Evolutionary conservation across 2,797 vertebrate species (phyloP).

Genomic region (Darevskia nairensis): DNA sequence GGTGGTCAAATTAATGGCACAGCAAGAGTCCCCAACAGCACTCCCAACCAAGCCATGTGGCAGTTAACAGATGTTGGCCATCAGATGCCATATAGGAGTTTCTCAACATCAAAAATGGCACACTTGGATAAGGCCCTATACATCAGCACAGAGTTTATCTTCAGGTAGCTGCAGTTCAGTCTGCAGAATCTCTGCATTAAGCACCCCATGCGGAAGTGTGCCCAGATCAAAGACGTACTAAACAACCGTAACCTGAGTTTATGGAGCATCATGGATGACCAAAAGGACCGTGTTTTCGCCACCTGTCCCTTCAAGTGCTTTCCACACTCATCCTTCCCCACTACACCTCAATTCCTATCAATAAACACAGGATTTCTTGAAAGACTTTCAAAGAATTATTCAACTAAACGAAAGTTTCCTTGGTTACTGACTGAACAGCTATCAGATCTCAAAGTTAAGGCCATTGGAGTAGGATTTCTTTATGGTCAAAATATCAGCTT

Average conservation of each 20-base stretch:
- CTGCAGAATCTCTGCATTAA: neutral
- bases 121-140: neutral
- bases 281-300: neutral
- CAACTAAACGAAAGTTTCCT: neutral
- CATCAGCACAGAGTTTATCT: neutral
- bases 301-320: neutral
- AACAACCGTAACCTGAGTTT: neutral
- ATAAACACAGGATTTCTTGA: neutral
- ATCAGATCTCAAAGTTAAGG: neutral
- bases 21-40: neutral
- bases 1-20: neutral
- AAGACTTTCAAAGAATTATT: neutral
- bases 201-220: neutral
- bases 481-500: too few relatives aligned
- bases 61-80: neutral
- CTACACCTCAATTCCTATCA: neutral
- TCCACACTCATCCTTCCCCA: too few relatives aligned
- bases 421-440: too few relatives aligned
- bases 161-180: neutral
- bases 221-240: neutral
- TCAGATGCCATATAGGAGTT: neutral
- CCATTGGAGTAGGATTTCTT: neutral
- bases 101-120: neutral
- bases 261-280: neutral
- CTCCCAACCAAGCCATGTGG: neutral